Evolutionary conservation across 2,888 invertebrate species (phyloP), one percentile per base, ranked within the genome.

Genomic region (Drosophila mulleri): DNA sequence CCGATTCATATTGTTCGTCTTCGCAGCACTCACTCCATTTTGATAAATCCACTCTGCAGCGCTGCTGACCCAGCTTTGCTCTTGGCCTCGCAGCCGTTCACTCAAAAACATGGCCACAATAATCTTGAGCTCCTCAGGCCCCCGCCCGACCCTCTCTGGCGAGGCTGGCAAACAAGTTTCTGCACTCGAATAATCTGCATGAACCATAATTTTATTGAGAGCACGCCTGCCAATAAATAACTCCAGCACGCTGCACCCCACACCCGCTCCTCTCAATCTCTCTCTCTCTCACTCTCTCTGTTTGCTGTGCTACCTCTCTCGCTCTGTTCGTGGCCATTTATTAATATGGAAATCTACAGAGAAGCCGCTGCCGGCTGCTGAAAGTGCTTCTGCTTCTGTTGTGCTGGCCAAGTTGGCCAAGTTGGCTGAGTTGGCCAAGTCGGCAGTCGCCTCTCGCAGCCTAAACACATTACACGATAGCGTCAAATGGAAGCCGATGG

Each of bases 381-480:
- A 66, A 69, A 74, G 64, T 74, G 78, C 75, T 75, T 78, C 72
- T 71, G 74, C 65, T 68, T 70, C 62, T 71, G 64, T 70, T 69
- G 68, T 65, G 35, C 16, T 39, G 37, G 32, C 32, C 32, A 11
- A 32, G 37, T 39, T 39, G 37, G 32, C 32, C 32, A 11, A 32
- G 37, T 39, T 16, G 37, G 16, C 14, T 6, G 14, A 14, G 37
- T 37, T 37, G 37, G 32, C 12, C 35, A 12, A 35, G 70, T 53
- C 48, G 67, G 41, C 41, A 47, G 70, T 71, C 32, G 57, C 72
- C 74, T 72, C 70, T 63, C 66, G 69, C 77, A 67, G 75, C 74
- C 83, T 88, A 83, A 88, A 82, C 88, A 87, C 88, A 87, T 87
- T 86, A 86, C 87, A 86, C 84, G 87, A 87, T 87, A 87, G 86